phyloP scores from a whole-genome alignment of 2,797 vertebrate species.

The Myotis myotis region DNA sequence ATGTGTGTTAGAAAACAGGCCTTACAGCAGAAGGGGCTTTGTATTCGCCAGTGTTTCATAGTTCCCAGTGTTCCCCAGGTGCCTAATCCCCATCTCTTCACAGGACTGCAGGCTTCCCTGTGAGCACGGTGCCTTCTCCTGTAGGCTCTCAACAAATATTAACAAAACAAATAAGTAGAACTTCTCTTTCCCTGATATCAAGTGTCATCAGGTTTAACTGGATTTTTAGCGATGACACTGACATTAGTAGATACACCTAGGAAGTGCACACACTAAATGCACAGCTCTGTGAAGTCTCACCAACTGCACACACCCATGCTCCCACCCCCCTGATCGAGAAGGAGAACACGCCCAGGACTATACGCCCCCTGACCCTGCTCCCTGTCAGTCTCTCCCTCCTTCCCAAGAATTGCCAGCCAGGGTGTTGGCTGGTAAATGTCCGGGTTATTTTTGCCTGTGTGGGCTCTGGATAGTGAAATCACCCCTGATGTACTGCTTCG shows the following conservation, averaged over 20 bases:
- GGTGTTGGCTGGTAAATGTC: accelerated
- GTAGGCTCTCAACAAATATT: background rate
- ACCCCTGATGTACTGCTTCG: too few species aligned
- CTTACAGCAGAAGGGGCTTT: background rate
- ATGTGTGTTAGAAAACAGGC: background rate
- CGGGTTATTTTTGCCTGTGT: background rate
- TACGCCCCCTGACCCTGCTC: background rate
- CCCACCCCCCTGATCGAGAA: background rate
- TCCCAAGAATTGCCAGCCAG: background rate
- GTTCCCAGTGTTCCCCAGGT: background rate
- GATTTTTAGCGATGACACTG: background rate
- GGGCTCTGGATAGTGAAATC: background rate
- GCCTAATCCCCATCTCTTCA: background rate
- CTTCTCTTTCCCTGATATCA: background rate
- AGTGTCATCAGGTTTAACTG: background rate
- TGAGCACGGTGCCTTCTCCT: background rate
- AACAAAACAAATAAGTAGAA: background rate
- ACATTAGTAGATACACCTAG: background rate
- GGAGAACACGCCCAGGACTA: background rate
- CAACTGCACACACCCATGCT: accelerated
- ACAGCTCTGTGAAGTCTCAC: background rate
- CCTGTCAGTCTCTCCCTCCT: background rate
- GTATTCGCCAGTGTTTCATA: background rate
- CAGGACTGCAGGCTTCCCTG: background rate
- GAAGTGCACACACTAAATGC: background rate